These are phyloP conservation scores for Perodicticus potto DNA, from an alignment of 2,797 vertebrate genomes.

Conservation along the genomic window DNA sequence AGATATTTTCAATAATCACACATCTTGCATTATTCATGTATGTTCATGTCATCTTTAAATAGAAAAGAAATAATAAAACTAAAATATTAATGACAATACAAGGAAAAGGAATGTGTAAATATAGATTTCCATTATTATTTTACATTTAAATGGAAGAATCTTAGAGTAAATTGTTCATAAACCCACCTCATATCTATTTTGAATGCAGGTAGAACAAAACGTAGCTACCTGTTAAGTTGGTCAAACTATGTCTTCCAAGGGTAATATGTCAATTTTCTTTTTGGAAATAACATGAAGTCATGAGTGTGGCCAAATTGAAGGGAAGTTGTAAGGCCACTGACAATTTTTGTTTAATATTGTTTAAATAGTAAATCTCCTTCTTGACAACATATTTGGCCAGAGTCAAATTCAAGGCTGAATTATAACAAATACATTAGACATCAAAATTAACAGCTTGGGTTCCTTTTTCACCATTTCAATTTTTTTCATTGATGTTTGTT, in stretches of 20 bases:
- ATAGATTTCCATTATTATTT: slow-evolving; percentile 66
- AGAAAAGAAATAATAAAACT: not conserved
- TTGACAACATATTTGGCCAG: not conserved
- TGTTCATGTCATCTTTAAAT: not conserved
- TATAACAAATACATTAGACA: not conserved
- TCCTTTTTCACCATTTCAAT: not conserved
- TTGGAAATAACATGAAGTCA: not conserved
- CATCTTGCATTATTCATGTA: not conserved
- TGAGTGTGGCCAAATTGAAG: not conserved
- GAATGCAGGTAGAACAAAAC: not conserved
- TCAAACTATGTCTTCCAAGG: not conserved
- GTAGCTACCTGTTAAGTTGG: not conserved
- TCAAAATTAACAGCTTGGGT: not conserved
- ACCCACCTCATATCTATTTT: slow-evolving; percentile 25
- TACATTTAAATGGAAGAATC: not conserved
- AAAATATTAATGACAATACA: slow-evolving; percentile 73
- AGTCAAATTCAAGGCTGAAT: not conserved
- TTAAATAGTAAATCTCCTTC: not conserved
- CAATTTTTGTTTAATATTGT: not conserved
- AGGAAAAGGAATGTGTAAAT: slow-evolving; percentile 82
- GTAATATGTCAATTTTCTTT: not conserved
- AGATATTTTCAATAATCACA: not conserved
- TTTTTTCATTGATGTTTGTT: slow-evolving; percentile 16
- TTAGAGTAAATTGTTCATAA: not conserved
- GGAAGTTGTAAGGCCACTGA: not conserved